Conservation (phyloP, 2,797 vertebrate species). For the Tangara arthus region DNA sequence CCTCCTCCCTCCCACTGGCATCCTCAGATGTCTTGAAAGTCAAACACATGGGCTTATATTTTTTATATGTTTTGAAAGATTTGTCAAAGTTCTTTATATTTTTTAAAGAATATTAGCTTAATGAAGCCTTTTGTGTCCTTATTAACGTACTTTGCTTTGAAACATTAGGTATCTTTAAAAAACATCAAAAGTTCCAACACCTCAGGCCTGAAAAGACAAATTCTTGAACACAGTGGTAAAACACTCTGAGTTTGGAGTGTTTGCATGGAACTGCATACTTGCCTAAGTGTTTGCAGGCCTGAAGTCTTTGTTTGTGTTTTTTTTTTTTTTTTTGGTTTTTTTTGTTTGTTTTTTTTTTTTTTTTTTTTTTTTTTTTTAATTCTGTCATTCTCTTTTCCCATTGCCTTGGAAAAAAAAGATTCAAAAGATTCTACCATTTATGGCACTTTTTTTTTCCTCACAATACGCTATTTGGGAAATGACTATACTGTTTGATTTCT, state of each 20-base stretch:
- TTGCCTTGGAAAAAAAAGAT: not conserved
- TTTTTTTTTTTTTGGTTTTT: no score
- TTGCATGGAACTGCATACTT: not conserved
- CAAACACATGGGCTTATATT: not conserved
- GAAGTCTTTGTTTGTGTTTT: not conserved
- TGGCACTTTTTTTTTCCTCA: not conserved
- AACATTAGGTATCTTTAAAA: not conserved
- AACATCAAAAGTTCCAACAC: not conserved
- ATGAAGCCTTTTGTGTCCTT: not conserved
- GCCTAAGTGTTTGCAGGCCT: constrained; percentile 5
- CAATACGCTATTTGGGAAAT: not conserved
- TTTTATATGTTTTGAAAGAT: not conserved
- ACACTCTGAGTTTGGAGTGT: not conserved
- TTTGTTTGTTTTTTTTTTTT: not conserved
- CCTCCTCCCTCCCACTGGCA: not conserved
- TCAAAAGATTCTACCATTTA: not conserved
- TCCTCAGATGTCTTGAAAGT: not conserved
- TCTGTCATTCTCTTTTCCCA: not conserved
- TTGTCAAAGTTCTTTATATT: not conserved
- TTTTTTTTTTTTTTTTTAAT: not conserved
- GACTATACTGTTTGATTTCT: not conserved
- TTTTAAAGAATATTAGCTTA: not conserved
- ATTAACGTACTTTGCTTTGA: not conserved
- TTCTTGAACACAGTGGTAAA: not conserved
- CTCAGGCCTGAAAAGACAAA: not conserved